phyloP scores from a whole-genome alignment of 2,797 vertebrate genomes.

The Phoebastria nigripes region DNA sequence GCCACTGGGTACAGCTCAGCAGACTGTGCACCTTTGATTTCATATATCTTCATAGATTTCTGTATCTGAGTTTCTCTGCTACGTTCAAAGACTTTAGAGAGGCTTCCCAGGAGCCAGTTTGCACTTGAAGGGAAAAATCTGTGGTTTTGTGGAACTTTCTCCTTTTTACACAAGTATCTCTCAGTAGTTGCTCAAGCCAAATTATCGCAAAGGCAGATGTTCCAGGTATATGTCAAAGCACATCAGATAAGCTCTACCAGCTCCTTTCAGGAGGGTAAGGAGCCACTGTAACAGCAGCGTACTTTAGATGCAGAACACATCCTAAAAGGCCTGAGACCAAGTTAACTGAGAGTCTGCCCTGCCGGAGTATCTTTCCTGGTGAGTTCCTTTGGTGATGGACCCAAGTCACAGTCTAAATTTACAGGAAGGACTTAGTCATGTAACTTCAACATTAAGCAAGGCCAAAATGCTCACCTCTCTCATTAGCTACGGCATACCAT shows the following conservation, averaged over 20 bases:
- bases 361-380: not conserved
- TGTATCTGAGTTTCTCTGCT: not conserved
- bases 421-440: not conserved
- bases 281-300: not conserved
- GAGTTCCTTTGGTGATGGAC: not conserved
- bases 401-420: not conserved
- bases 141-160: not conserved
- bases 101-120: not conserved
- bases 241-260: not conserved
- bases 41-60: not conserved
- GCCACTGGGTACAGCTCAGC: not conserved
- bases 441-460: not conserved
- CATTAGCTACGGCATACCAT: rapidly evolving
- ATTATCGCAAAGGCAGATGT: not conserved
- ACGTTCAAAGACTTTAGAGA: not conserved
- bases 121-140: not conserved
- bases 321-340: not conserved
- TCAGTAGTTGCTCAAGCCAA: not conserved
- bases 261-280: not conserved
- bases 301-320: not conserved
- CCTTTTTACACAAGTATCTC: not conserved
- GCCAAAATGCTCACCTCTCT: not conserved
- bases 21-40: not conserved
- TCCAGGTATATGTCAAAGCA: not conserved
- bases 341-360: not conserved